These are phyloP conservation scores for Gerris lacustris DNA, from an alignment of 2,888 invertebrate species.

Conservation along the genomic window DNA sequence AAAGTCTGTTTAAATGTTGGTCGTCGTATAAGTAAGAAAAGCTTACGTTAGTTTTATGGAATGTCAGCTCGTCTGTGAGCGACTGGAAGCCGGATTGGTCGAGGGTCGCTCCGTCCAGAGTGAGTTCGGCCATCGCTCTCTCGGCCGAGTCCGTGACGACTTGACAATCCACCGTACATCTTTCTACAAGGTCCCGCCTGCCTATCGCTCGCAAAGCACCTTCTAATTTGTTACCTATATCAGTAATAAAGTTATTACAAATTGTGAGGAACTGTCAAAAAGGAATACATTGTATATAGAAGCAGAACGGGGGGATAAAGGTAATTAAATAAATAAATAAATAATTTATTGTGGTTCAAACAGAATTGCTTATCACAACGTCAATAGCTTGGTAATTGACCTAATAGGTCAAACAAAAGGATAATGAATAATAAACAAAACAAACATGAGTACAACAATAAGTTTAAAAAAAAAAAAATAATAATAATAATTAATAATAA, in stretches of 20 bases:
- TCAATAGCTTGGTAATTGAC: too few species aligned
- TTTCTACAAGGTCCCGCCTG: conserved; percentile 67
- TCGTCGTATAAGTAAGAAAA: background rate
- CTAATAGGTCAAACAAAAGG: too few species aligned
- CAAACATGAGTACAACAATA: too few species aligned
- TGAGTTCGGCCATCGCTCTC: conserved; percentile 50
- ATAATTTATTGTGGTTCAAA: too few species aligned
- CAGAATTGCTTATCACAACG: too few species aligned
- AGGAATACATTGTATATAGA: background rate
- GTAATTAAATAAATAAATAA: too few species aligned
- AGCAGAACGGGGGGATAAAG: too few species aligned
- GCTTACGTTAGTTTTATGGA: background rate
- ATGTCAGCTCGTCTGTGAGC: conserved; percentile 40
- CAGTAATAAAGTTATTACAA: conserved; percentile 6
- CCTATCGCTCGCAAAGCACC: conserved; percentile 64
- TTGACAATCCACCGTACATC: conserved; percentile 62
- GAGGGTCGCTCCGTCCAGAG: conserved; percentile 48
- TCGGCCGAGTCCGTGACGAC: conserved; percentile 65
- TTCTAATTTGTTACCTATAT: conserved; percentile 58
- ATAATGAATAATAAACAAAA: too few species aligned
- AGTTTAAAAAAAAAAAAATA: too few species aligned
- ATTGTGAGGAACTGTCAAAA: background rate
- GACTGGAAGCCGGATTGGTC: conserved; percentile 46
- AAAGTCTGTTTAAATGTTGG: too few species aligned
- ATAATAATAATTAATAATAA: too few species aligned